A percentile compares a stretch with the other conserved stretches of the same genome.
Evolutionary conservation across 1,140 invertebrate genomes (phyloP).

Genomic region (Coelopa frigida): DNA sequence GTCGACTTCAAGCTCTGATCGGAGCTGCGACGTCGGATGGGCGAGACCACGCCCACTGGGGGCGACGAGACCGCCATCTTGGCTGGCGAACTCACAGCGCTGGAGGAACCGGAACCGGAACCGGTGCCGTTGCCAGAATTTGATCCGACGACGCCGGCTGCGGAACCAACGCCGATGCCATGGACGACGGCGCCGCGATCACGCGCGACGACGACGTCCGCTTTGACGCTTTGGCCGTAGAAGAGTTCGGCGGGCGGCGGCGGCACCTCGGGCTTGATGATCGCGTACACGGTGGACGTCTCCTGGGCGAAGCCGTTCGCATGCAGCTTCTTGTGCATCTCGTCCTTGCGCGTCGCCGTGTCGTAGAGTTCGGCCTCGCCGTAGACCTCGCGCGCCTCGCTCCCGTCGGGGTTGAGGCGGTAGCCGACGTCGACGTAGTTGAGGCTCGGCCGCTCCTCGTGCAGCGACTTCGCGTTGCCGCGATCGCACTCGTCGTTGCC

Average conservation of each 20-base stretch:
- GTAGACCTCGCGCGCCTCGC: constrained; percentile 36
- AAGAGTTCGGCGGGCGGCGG: constrained; percentile 8
- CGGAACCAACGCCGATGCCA: too few species aligned
- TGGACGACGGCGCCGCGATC: constrained; percentile 3
- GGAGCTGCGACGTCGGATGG: constrained; percentile 31
- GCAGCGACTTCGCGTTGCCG: constrained; percentile 3
- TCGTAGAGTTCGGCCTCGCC: constrained; percentile 39
- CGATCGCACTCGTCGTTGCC: neutral
- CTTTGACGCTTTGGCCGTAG: constrained; percentile 4
- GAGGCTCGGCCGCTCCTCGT: constrained; percentile 23
- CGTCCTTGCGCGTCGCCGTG: constrained; percentile 31
- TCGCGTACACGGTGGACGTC: constrained; percentile 40
- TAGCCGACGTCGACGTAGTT: constrained; percentile 44
- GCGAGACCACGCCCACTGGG: constrained; percentile 38
- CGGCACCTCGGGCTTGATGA: constrained; percentile 35
- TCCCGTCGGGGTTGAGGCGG: constrained; percentile 43
- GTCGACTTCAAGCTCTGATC: constrained; percentile 28
- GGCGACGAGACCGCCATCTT: constrained; percentile 30
- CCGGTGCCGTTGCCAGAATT: constrained; percentile 14
- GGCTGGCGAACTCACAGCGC: constrained; percentile 21
- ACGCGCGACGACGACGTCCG: neutral
- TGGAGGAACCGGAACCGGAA: constrained; percentile 14
- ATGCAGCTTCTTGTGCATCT: constrained; percentile 40
- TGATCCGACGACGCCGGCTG: constrained; percentile 17
- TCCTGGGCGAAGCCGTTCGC: constrained; percentile 36